Evolutionary conservation across 2,113 vertebrate genomes (phyloP), one percentile per base, ranked within the genome.

Genomic region (Melanerpes aurifrons): DNA sequence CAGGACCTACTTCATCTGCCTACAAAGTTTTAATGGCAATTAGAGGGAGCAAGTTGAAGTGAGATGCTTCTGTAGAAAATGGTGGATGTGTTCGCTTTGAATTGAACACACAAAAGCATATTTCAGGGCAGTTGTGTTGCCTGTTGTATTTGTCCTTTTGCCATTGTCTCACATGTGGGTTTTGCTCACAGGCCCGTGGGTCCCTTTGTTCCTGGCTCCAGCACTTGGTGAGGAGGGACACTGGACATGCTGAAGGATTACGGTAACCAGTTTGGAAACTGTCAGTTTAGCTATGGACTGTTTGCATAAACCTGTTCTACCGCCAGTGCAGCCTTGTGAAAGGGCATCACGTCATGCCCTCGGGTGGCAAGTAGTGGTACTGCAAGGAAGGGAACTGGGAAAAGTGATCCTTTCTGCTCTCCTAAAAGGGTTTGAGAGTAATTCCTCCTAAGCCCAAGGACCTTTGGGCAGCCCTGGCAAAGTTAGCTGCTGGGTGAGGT

Each of bases 1-100:
- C 97, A 95, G 95, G 97, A 87, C 96, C 97, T 98, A 98, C 98
- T 98, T 89, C 76, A 35, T 96, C 97, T 97, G 79, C 98, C 97
- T 79, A 98, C 98, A 98, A 2, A 19, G 25, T 58, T 89, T 64
- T 50, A 57, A 28, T 45, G 18, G 28, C 26, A 54, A 0, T 53
- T 15, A 58, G 48, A 72, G 20, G 31, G 13, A 73, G 13, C 20
- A 6, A 57, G 32, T 56, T 80, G 40, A 69, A 69, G 37, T 10
- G 3, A 1, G 1, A 2, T 48, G 26, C 74, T 78, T 48, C 10
- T 82, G 10, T 64, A 54, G 76, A 69, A 84, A 62, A 26, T 6
- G 9, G 6, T 35, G 37, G 2, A 16, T 15, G 21, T 47, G 24
- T 77, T 67, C 40, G 56, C 32, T 90, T 80, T 67, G 45, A 87